A percentile compares a stretch with the other conserved stretches of the same genome.
phyloP scores from a whole-genome alignment of 2,797 vertebrate species.

The Pseudochirops cupreus region DNA sequence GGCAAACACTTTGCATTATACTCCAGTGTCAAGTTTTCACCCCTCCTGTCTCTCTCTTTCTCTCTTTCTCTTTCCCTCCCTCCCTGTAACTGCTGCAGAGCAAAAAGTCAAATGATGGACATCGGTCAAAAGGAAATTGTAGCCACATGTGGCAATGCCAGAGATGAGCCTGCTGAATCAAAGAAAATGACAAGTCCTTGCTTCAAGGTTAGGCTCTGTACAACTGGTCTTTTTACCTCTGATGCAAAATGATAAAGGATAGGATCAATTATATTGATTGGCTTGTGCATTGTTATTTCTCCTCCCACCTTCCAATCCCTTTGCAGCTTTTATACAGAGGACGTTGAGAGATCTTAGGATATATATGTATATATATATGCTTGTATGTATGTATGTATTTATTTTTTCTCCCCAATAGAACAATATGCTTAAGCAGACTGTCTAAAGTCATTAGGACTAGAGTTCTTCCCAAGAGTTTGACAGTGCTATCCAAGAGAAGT shows the following conservation, averaged over 20 bases:
- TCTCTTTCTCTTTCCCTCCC: background rate
- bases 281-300: background rate
- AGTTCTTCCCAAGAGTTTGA: conserved; percentile 79
- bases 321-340: conserved; percentile 60
- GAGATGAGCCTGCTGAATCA: conserved; percentile 80
- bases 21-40: conserved; percentile 14
- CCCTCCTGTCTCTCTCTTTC: background rate
- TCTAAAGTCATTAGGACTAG: conserved; percentile 78
- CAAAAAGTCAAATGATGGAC: conserved; percentile 80
- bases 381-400: too few relatives aligned
- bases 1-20: conserved; percentile 48
- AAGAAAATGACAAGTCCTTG: conserved; percentile 69
- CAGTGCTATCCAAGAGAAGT: conserved; percentile 78
- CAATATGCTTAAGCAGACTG: conserved; percentile 73
- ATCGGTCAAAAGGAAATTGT: conserved; percentile 84
- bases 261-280: conserved; percentile 55
- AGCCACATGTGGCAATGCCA: conserved; percentile 82
- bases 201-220: conserved; percentile 87
- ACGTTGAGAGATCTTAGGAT: conserved; percentile 72
- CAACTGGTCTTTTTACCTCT: conserved; percentile 46
- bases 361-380: too few relatives aligned
- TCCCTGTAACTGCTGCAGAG: conserved; percentile 71
- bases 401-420: conserved; percentile 43
- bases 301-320: background rate
- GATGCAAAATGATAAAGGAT: conserved; percentile 61